Evolutionary conservation across 2,113 vertebrate species (phyloP), one percentile per base, ranked within the genome.

Genomic region (Danionella cerebrum): DNA sequence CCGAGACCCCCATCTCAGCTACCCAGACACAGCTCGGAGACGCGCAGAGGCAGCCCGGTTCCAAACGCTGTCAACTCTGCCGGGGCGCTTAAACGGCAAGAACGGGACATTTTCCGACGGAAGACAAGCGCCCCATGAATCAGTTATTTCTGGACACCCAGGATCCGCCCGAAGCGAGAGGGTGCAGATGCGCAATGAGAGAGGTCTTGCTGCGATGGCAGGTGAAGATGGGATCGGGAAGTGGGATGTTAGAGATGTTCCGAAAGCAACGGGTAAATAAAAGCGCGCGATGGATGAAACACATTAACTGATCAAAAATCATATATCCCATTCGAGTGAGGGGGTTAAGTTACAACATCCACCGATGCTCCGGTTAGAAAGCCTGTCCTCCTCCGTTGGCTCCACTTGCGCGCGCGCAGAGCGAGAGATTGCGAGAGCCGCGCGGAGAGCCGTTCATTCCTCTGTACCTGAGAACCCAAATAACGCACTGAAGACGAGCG

Each of bases 101-200:
- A 54, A 62, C 70, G 36, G 81, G 82, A 70, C 89, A 90, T 90
- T 75, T 86, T 87, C 87, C 88, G 84, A 57, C 73, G 79, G 74
- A 82, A 50, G 72, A 77, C 74, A 81, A 50, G 82, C 73, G 80
- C 82, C 87, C 87, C 89, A 89, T 90, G 83, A 78, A 85, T 83
- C 76, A 79, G 73, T 36, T 33, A 16, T 18, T 67, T 50, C 9
- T 67, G 62, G 71, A 66, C 65, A 71, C 65, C 67, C 65, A 19
- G 29, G 80, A 80, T 83, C 82, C 84, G 75, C 79, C 76, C 74
- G 82, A 78, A 78, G 76, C 76, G 44, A 65, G 24, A 67, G 48
- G 31, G 70, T 69, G 75, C 52, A 69, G 77, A 78, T 62, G 70
- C 39, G 31, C 59, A 50, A 59, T 57, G 65, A 65, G 60, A 35